Evolutionary conservation across 1,140 invertebrate species (phyloP), one percentile per base, ranked within the genome.

Genomic region (Magallana ariakensis): DNA sequence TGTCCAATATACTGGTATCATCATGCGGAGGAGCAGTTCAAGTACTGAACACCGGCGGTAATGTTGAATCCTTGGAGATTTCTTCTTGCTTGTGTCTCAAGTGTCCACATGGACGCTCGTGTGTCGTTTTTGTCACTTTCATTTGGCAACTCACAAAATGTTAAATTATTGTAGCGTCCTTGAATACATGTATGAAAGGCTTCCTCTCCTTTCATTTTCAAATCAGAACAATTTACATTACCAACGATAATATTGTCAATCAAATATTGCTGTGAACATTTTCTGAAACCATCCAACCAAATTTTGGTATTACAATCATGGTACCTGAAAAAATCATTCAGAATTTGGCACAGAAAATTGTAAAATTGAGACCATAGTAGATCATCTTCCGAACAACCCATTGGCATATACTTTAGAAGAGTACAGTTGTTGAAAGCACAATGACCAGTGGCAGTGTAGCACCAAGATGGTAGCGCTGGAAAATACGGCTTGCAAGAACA

Each of bases 401-500:
- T 8, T 0, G 58, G 0, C 5, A 0, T 11, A 26, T 75, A 75
- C 10, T 75, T 75, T 10, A 0, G 2, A 26, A 33, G 1, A 46
- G 66, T 75, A 10, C 66, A 75, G 11, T 75, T 75, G 19, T 75
- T 33, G 26, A 75, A 75, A 4, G 19, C 66, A 26, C 66, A 75
- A 22, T 75, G 66, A 8, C 66, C 66, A 4, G 66, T 46, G 1
- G 26, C 66, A 19, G 11, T 5, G 10, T 75, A 75, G 26, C 66
- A 75, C 66, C 66, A 75, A 2, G 66, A 46, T 0, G 66, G 66
- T 22, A 75, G 2, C 1, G 10, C 26, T 5, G 19, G 19, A 13
- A 75, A 75, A 26, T 75, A 46, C 10, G 66, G 66, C 22, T 75
- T 75, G 10, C 66, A 75, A 10, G 66, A 75, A 33, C 66, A 75